phyloP scores from a whole-genome alignment of 2,888 invertebrate species.

The Drymonia ruficornis region DNA sequence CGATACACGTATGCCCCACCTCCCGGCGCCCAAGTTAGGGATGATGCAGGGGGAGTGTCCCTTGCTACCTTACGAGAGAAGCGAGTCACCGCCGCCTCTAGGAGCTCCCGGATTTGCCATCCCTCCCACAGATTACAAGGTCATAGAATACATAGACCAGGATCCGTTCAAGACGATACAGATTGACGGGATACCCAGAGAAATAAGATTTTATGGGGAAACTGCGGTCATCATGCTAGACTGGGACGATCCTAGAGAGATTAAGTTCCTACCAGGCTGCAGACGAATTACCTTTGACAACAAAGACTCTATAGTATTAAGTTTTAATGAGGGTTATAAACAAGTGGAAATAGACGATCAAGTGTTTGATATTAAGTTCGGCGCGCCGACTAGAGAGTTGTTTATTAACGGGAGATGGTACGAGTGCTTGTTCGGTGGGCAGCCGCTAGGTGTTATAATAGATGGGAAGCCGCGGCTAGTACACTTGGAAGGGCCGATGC shows the following conservation, averaged over 20 bases:
- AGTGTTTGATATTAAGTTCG: constrained; percentile 92
- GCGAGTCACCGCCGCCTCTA: constrained; percentile 64
- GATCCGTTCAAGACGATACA: constrained; percentile 92
- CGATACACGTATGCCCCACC: constrained; percentile 56
- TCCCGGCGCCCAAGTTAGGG: constrained; percentile 69
- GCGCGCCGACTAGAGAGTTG: constrained; percentile 96
- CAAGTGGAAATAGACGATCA: constrained; percentile 90
- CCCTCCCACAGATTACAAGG: constrained; percentile 66
- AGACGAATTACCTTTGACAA: constrained; percentile 91
- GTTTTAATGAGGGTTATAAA: constrained; percentile 89
- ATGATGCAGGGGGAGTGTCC: constrained; percentile 70
- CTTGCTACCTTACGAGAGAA: constrained; percentile 63
- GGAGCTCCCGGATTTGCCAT: constrained; percentile 67
- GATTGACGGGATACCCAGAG: constrained; percentile 92
- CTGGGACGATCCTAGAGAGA: constrained; percentile 94
- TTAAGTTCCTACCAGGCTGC: constrained; percentile 92
- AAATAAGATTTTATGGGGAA: constrained; percentile 94
- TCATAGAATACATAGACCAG: constrained; percentile 75
- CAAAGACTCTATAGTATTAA: constrained; percentile 87
- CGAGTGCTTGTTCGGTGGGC: constrained; percentile 97
- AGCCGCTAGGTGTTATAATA: constrained; percentile 91
- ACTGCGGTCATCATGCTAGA: constrained; percentile 93
- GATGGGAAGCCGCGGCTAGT: constrained; percentile 91
- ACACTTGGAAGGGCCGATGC: constrained; percentile 95
- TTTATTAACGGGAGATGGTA: constrained; percentile 95